phyloP scores from a whole-genome alignment of 2,113 vertebrate genomes.

The Bubo blakistoni region DNA sequence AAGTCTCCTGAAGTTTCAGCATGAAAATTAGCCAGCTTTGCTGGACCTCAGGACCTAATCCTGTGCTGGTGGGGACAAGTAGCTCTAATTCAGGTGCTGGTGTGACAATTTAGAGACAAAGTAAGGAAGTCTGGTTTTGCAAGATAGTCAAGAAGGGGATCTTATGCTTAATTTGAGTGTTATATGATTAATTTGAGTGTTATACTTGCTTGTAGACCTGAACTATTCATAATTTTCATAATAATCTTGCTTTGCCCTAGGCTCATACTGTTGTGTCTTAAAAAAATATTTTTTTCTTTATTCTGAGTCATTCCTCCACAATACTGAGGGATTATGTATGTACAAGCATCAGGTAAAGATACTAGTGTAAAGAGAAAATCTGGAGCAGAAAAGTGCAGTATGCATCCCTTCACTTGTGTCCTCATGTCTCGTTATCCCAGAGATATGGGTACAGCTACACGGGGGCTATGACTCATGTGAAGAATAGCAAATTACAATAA shows the following conservation, averaged over 20 bases:
- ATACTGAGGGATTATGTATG: not conserved
- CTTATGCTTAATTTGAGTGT: not conserved
- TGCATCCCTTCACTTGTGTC: not conserved
- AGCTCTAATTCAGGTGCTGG: not conserved
- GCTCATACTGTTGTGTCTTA: not conserved
- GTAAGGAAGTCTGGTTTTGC: not conserved
- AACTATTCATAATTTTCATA: not conserved
- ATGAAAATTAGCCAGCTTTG: not conserved
- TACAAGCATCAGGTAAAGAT: not conserved
- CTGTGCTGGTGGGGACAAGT: not conserved
- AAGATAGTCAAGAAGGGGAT: not conserved
- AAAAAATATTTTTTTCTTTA: not conserved
- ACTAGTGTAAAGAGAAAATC: not conserved
- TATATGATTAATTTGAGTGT: too few species aligned
- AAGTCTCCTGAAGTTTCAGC: not conserved
- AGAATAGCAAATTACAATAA: too few species aligned
- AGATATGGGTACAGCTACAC: not conserved
- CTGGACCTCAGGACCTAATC: not conserved
- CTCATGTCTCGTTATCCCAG: not conserved
- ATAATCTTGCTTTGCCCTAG: not conserved
- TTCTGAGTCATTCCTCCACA: not conserved
- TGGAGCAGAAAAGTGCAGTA: not conserved
- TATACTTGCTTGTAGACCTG: not conserved
- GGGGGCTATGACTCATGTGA: too few species aligned
- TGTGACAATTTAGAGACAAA: not conserved